Base-by-base conservation (phyloP, 2,797 vertebrate genomes). In the Centropyge bicolor region DNA sequence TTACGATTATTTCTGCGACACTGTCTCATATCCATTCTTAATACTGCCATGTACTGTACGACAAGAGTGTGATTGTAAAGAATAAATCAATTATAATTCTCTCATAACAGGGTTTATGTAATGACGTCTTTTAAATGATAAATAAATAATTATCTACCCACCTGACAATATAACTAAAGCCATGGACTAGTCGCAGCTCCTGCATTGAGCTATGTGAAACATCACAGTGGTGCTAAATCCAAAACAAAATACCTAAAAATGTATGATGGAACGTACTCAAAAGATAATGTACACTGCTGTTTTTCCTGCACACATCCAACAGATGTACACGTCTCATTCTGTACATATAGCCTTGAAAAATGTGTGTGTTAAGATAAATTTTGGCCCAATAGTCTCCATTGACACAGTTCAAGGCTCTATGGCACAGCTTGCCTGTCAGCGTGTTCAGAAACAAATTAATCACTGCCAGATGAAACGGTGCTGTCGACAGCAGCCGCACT, bases 391-490 rank as follows among this genome's bases (percentile, higher is more conserved):
- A 43, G 56, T 24, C 55, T 55, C 70, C 60, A 52, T 57, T 35
- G 70, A 77, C 64, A 72, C 41, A 69, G 76, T 70, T 78, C 84
- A 78, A 77, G 65, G 71, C 65, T 80, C 27, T 56, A 8, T 35
- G 13, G 56, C 70, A 55, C 48, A 75, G 73, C 65, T 78, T n/a
- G 52, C 24, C 67, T 74, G 62, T 82, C 78, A 85, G 48, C 83
- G 80, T 76, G 82, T 64, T 84, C 76, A 60, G 69, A 81, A 46
- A 61, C 46, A 65, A 75, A 90, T 92, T 60, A 66, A 86, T 92
- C 88, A 80, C 67, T 36, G 74, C 52, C 70, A 80, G 69, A 76
- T 77, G 69, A 86, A 82, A 84, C 59, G 16, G 64, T 11, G 70
- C 74, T 45, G 78, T 82, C 48, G 17, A 83, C 81, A 77, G 62